Evolutionary conservation across 2,113 vertebrate species (phyloP).

Genomic region (Pluvialis apricaria): DNA sequence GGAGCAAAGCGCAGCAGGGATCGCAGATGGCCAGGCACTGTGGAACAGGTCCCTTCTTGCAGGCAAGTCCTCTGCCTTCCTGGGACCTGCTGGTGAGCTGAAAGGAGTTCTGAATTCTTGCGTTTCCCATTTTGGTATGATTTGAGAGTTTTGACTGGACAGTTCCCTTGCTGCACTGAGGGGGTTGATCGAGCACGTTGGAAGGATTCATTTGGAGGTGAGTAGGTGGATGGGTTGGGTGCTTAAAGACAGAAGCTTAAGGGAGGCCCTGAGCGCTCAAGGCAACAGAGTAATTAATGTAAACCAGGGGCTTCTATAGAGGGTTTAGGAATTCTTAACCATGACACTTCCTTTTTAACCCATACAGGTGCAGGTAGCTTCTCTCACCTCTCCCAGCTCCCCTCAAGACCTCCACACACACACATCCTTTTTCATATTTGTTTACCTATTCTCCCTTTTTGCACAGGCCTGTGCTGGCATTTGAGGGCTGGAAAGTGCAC

Average conservation of each 20-base stretch:
- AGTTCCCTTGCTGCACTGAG: neutral
- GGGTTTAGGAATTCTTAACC: conserved; percentile 74
- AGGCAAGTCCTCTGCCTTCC: neutral
- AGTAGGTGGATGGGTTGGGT: conserved; percentile 8
- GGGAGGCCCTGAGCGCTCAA: conserved; percentile 63
- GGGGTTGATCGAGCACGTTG: neutral
- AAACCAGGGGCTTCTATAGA: conserved; percentile 74
- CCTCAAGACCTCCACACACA: neutral
- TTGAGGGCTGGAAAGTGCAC: neutral
- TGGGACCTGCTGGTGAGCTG: neutral
- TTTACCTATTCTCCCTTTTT: neutral
- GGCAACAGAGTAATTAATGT: conserved; percentile 81
- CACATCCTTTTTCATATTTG: neutral
- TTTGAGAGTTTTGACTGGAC: neutral
- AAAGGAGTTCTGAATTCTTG: neutral
- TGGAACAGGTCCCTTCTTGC: neutral
- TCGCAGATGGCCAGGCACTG: neutral
- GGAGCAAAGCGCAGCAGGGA: neutral
- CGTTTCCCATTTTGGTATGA: neutral
- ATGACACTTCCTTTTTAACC: conserved; percentile 68
- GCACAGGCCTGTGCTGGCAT: neutral
- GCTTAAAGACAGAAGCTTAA: conserved; percentile 44
- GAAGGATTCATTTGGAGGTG: conserved; percentile 20
- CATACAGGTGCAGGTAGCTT: neutral
- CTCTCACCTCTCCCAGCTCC: neutral